phyloP scores from a whole-genome alignment of 2,797 vertebrate genomes.

The Aulostomus chinensis region DNA sequence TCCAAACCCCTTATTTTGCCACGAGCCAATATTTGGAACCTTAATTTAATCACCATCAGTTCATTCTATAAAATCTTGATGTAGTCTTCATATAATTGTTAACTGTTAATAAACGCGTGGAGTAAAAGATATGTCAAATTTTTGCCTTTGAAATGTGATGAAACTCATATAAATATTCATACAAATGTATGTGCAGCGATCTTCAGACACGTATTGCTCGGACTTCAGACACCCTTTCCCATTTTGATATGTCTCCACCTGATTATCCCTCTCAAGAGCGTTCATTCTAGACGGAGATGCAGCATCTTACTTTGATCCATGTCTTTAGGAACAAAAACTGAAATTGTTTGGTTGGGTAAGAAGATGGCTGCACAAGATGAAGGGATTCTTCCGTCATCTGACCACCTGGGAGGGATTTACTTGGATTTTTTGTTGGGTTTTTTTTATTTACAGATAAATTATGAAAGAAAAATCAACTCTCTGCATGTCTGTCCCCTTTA shows the following conservation, averaged over 20 bases:
- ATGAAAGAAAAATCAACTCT: slow-evolving; percentile 18
- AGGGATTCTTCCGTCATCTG: slow-evolving; percentile 35
- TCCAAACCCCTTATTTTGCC: no score
- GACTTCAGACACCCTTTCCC: slow-evolving; percentile 14
- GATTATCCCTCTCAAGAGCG: slow-evolving; percentile 50
- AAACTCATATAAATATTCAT: no score
- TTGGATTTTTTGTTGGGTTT: slow-evolving; percentile 24
- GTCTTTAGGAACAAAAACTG: slow-evolving; percentile 35
- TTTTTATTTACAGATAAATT: slow-evolving; percentile 21
- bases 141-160: no score
- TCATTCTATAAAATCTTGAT: no score
- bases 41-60: no score
- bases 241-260: slow-evolving; percentile 37
- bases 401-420: no score
- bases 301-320: slow-evolving; percentile 52
- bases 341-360: slow-evolving; percentile 41
- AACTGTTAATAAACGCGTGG: no score
- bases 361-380: slow-evolving; percentile 47
- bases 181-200: slow-evolving; percentile 26
- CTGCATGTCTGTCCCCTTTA: slow-evolving; percentile 3
- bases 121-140: no score
- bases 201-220: slow-evolving; percentile 23
- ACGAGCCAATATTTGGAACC: no score
- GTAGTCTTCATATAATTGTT: no score
- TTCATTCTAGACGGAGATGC: slow-evolving; percentile 42